Evolutionary conservation across 2,888 invertebrate genomes (phyloP).

Genomic region (Beris morrisii): DNA sequence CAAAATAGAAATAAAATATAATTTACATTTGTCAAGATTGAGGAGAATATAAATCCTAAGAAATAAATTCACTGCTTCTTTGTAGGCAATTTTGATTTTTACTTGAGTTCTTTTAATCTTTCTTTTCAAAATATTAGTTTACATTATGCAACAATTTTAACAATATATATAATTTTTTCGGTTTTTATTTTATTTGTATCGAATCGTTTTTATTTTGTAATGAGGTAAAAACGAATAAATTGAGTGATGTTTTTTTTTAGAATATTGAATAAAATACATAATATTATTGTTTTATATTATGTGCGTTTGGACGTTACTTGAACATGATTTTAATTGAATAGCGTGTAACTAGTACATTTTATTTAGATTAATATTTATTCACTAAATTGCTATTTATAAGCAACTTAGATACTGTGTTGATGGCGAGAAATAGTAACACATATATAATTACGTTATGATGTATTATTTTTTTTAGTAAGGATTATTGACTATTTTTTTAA

Average conservation of each 20-base stretch:
- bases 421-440: too few relatives aligned
- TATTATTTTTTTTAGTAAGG: too few relatives aligned
- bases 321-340: conserved; percentile 1
- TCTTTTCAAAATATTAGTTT: neutral
- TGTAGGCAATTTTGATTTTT: neutral
- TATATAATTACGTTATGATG: too few relatives aligned
- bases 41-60: too few relatives aligned
- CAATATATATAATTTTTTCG: neutral
- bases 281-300: neutral
- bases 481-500: too few relatives aligned
- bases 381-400: too few relatives aligned
- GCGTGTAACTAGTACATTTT: neutral
- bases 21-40: too few relatives aligned
- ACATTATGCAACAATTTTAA: neutral
- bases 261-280: neutral
- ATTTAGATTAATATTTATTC: too few relatives aligned
- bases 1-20: too few relatives aligned
- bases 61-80: neutral
- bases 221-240: neutral
- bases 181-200: neutral
- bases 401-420: too few relatives aligned
- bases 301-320: conserved; percentile 19
- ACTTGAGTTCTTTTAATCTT: neutral
- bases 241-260: neutral
- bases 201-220: neutral